phyloP scores from a whole-genome alignment of 2,888 invertebrate genomes.

The Mesorhabditis belari region DNA sequence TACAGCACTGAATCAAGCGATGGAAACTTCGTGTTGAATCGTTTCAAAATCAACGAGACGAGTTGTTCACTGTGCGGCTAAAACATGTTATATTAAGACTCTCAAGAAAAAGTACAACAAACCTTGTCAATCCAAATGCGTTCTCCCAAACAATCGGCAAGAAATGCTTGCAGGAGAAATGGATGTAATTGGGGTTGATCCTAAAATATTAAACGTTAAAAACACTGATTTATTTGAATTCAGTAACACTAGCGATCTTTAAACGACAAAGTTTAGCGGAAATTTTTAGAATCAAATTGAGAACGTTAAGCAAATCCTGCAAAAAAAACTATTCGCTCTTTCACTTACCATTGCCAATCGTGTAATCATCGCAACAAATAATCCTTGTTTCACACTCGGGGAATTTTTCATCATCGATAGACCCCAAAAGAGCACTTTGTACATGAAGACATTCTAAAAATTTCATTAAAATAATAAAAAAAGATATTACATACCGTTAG shows the following conservation, averaged over 20 bases:
- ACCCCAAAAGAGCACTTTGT: background rate
- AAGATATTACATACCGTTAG: background rate
- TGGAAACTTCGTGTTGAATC: background rate
- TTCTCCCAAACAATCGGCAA: background rate
- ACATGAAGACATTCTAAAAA: background rate
- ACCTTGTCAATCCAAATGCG: background rate
- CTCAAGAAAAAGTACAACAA: background rate
- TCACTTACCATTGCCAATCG: background rate
- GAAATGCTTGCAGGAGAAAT: background rate
- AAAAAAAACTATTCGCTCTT: too few species aligned
- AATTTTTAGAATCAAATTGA: too few species aligned
- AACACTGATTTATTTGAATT: too few species aligned
- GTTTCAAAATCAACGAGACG: background rate
- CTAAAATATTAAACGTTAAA: background rate
- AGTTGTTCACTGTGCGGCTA: background rate
- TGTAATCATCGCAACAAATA: background rate
- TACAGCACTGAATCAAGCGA: background rate
- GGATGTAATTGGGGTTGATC: background rate
- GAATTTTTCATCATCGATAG: background rate
- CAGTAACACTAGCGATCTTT: too few species aligned
- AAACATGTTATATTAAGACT: background rate
- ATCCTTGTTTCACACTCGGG: background rate
- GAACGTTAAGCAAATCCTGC: too few species aligned
- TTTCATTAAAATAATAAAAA: background rate
- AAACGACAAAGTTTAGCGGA: too few species aligned